Evolutionary conservation across 2,888 invertebrate genomes (phyloP).

Genomic region (Nemoura dubitans): DNA sequence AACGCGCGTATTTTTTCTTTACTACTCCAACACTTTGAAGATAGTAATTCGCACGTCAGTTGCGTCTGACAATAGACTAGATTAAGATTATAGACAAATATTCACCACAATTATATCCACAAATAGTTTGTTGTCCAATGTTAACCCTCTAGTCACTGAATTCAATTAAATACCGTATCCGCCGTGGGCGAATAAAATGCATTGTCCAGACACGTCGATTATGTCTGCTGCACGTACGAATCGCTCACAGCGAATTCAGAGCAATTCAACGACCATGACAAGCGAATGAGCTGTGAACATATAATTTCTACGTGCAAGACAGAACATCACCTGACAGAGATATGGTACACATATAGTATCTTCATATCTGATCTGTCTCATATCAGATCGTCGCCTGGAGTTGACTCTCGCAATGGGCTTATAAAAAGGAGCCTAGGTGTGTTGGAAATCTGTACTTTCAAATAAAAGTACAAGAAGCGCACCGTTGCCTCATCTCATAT

Average conservation of each 20-base stretch:
- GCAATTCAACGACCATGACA: not conserved
- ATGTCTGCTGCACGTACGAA: not conserved
- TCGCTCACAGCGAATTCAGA: not conserved
- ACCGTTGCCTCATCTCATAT: too few species aligned
- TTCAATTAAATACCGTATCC: not conserved
- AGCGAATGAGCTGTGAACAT: conserved; percentile 7
- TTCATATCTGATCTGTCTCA: not conserved
- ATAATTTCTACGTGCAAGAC: not conserved
- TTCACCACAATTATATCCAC: not conserved
- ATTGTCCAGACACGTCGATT: not conserved
- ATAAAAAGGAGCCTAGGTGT: too few species aligned
- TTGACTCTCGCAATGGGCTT: not conserved
- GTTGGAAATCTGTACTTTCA: too few species aligned
- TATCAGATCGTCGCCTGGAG: not conserved
- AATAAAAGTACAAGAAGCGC: too few species aligned
- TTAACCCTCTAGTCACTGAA: not conserved
- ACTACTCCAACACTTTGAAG: not conserved
- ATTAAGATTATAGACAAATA: too few species aligned
- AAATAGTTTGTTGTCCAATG: too few species aligned
- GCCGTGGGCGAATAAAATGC: not conserved
- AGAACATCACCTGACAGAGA: not conserved
- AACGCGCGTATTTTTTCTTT: not conserved
- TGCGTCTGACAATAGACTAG: not conserved
- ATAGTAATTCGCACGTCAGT: not conserved
- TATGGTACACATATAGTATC: not conserved